Evolutionary conservation across 2,113 vertebrate genomes (phyloP).

Genomic region (Dromiciops gliroides): DNA sequence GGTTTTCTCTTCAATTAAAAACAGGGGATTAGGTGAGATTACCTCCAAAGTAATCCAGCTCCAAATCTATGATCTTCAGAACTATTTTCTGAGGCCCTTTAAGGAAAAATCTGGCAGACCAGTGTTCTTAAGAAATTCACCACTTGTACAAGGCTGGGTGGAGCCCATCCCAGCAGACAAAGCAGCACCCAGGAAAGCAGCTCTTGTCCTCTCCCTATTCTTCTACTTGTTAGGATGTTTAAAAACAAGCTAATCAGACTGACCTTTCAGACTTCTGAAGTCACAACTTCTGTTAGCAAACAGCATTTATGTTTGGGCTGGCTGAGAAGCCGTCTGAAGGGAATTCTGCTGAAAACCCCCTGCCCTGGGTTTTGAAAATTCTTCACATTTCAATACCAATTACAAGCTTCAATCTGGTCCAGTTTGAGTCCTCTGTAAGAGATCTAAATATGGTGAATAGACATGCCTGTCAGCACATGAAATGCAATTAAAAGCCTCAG

Average conservation of each 20-base stretch:
- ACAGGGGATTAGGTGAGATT: background rate
- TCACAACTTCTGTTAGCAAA: background rate
- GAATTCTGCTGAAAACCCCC: background rate
- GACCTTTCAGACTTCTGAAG: constrained; percentile 36
- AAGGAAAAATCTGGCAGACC: background rate
- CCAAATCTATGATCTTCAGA: background rate
- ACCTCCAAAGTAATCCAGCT: background rate
- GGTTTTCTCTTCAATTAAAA: background rate
- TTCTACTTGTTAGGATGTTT: constrained; percentile 29
- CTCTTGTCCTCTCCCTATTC: background rate
- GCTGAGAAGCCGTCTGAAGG: background rate
- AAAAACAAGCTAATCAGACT: constrained; percentile 42
- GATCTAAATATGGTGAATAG: background rate
- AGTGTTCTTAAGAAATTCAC: background rate
- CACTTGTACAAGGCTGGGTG: background rate
- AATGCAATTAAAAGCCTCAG: background rate
- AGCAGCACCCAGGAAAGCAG: background rate
- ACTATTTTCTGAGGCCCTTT: background rate
- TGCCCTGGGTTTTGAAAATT: background rate
- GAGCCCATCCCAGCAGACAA: accelerated
- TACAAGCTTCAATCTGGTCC: background rate
- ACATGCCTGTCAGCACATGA: background rate
- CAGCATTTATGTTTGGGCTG: background rate
- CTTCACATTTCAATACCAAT: background rate
- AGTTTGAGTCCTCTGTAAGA: background rate